Evolutionary conservation across 2,113 vertebrate species (phyloP), one percentile per base, ranked within the genome.

Genomic region (Poeciliopsis retropinna): DNA sequence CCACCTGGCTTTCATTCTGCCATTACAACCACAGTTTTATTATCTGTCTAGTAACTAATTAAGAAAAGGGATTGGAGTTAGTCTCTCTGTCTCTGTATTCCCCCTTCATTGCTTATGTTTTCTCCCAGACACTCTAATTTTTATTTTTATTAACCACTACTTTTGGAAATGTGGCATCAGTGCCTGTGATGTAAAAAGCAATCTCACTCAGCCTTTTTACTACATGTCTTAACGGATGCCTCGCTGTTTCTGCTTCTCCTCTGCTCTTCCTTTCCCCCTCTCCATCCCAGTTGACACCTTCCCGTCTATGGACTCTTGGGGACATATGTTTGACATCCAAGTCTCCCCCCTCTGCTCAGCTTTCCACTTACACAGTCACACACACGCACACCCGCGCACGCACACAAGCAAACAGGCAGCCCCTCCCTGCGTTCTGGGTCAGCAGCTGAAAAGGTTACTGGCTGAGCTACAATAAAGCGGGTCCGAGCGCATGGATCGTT

Each of bases 361-460:
- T 66, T 87, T 93, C 64, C 90, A 84, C 57, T 31, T 79, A 47
- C 91, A 86, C 78, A 34, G 81, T 31, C 81, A 64, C 73, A 51
- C 84, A 64, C 79, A 72, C 72, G 72, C 79, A 67, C 70, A 78
- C 75, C 29, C 78, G 41, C 65, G 71, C 63, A 30, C 29, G 27
- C 93, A 88, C 81, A 47, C 73, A 51, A 70, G 75, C 73, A 73
- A 17, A 65, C 73, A 76, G 62, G 28, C 78, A 64, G 81, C 89
- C 82, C 90, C 87, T 89, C 87, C 80, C 83, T 70, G 73, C 64
- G 96, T 97, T 97, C 95, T 90, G 96, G 97, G 96, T 97, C 96
- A 97, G 89, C 94, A 95, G 95, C 93, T 98, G 95, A 96, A 96
- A 96, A 96, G 96, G 96, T 97, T 96, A 97, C 95, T 94, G 95